A percentile compares a stretch with the other conserved stretches of the same genome.
Conservation (phyloP, 1,140 invertebrate genomes). For the Pseudomyrmex dendroicus region DNA sequence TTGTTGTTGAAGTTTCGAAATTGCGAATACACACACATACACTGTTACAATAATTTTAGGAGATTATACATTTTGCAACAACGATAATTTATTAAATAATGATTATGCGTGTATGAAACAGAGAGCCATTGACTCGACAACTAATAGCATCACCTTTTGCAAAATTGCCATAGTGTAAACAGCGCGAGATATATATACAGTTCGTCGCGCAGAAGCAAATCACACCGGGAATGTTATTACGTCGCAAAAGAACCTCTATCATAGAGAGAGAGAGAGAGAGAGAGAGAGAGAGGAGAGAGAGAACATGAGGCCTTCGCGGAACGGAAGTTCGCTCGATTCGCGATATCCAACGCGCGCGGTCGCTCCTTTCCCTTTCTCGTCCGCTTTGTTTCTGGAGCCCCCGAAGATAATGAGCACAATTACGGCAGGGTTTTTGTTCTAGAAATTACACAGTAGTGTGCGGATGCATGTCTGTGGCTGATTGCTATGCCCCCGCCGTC, state of each 20-base stretch:
- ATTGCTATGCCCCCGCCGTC: conserved; percentile 77
- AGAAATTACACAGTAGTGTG: conserved; percentile 79
- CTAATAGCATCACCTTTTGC: not conserved
- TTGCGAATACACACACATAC: too few species aligned
- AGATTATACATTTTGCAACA: too few species aligned
- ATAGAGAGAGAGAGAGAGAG: not conserved
- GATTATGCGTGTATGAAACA: not conserved
- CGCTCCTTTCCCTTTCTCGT: conserved; percentile 46
- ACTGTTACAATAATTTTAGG: too few species aligned
- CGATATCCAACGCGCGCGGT: conserved; percentile 60
- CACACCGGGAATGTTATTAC: conserved; percentile 30
- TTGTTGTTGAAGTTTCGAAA: too few species aligned
- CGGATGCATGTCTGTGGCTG: conserved; percentile 80
- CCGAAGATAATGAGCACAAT: conserved; percentile 82
- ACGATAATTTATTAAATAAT: not conserved
- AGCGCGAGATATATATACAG: conserved; percentile 2
- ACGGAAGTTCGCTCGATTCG: conserved; percentile 64
- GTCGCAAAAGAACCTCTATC: conserved; percentile 39
- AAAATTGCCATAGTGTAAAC: not conserved
- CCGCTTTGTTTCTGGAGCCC: conserved; percentile 76
- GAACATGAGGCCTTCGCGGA: conserved; percentile 16
- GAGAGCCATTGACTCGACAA: not conserved
- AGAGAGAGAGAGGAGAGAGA: not conserved
- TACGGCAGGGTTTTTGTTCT: conserved; percentile 81
- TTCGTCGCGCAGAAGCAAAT: conserved; percentile 24